Evolutionary conservation across 2,113 vertebrate species (phyloP), one percentile per base, ranked within the genome.

Genomic region (Pyxicephalus adspersus): DNA sequence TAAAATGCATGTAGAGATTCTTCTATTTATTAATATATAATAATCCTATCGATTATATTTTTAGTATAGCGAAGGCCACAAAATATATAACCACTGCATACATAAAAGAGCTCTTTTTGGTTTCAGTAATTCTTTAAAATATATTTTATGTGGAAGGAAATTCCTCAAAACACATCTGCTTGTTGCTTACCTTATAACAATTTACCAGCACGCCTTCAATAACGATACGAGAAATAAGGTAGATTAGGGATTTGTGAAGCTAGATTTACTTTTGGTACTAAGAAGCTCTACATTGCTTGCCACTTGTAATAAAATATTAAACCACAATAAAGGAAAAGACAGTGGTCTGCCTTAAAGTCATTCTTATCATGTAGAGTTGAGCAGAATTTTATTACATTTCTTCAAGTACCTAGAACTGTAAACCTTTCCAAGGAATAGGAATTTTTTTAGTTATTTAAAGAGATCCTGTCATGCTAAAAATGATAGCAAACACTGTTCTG

Each of bases 291-390:
- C 16, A 11, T 25, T 2, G 23, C 23, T 50, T 38, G n/a, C 22
- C 29, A 9, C 19, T 50, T 67, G 65, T 67, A 50, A 45, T 50
- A n/a, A 22, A 67, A 38, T 68, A 51, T 68, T 19, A 68, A 31
- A 31, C 18, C 19, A 31, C 19, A 28, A 19, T 31, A 31, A 5
- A 64, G 31, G 8, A 18, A 64, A 19, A 29, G 0, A 64, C 63
- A 64, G 38, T 13, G 38, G 2, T 19, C 29, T 31, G 17, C 23
- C 18, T 25, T 4, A 23, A 68, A 50, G 65, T 68, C 23, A 17
- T 25, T 25, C 22, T 6, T 19, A 5, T 68, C 22, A 51, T 23
- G 2, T 13, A 45, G 64, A 22, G 22, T 3, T 68, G 38, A 25
- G 18, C 16, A 9, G 38, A 13, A 45, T 38, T 38, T 38, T 9